phyloP scores from a whole-genome alignment of 23 tunicate genomes.

The Trididemnum clinides region DNA sequence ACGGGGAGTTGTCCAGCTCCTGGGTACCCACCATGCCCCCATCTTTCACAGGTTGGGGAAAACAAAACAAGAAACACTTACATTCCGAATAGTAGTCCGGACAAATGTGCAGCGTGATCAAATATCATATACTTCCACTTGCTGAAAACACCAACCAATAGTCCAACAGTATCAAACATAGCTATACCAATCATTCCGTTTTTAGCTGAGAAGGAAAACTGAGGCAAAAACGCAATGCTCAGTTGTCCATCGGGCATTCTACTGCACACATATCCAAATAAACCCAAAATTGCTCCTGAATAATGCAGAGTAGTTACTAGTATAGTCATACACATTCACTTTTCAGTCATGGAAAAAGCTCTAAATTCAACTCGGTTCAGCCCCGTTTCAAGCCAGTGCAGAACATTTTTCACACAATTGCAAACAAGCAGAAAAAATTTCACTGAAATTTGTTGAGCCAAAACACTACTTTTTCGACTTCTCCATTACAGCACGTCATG shows the following conservation, averaged over 20 bases:
- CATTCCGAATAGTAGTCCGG: constrained; percentile 29
- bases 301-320: not conserved
- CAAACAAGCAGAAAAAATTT: too few species aligned
- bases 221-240: constrained; percentile 65
- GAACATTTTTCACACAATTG: too few species aligned
- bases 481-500: too few species aligned
- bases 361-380: too few species aligned
- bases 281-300: constrained; percentile 76
- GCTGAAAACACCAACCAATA: constrained; percentile 29
- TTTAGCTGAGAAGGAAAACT: constrained; percentile 52
- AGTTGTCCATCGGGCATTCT: constrained; percentile 55
- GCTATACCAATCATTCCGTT: constrained; percentile 56
- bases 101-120: constrained; percentile 39
- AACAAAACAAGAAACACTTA: not conserved
- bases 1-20: too few species aligned
- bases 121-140: constrained; percentile 60
- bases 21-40: too few species aligned
- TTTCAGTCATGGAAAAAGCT: too few species aligned
- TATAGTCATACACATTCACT: too few species aligned
- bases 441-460: too few species aligned
- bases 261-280: constrained; percentile 64
- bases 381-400: too few species aligned
- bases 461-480: too few species aligned
- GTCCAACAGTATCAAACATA: constrained; percentile 63
- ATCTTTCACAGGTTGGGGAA: too few species aligned